Evolutionary conservation across 2,113 vertebrate genomes (phyloP), one percentile per base, ranked within the genome.

Genomic region (Oncorhynchus masou): DNA sequence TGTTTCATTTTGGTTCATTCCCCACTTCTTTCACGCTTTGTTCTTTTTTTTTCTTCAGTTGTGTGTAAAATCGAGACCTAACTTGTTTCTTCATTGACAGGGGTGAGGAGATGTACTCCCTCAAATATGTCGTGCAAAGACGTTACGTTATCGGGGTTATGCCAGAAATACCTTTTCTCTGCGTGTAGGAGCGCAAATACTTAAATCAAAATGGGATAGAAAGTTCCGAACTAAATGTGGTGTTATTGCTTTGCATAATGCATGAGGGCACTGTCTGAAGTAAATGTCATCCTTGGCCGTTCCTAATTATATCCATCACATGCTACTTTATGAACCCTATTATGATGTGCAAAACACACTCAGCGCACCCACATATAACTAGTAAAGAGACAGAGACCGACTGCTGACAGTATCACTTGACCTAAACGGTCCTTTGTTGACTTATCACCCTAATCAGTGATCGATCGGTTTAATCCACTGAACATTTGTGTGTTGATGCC

Each of bases 21-120:
- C 57, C 48, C 51, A 19, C 15, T 74, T 73, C 64, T 70, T 68
- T 45, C 73, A 73, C 71, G 64, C 20, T 76, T 57, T 39, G 49
- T 73, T 45, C 25, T 66, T 79, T 22, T 79, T 27, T 27, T 27
- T 3, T 27, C 2, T 27, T 84, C 74, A 89, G 76, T 90, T 92
- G 88, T 89, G 79, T 88, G 90, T 92, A 83, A 83, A 89, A 75
- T 80, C 79, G 64, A 89, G 86, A 81, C 81, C 88, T 92, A 93
- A 94, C 92, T 68, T 91, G 87, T 84, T 92, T 93, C 85, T 94
- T 90, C 88, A 82, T 91, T 85, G 86, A 93, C 93, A 94, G 93
- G 91, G 82, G 73, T 81, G 75, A 85, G 74, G 71, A 74, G 83
- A 78, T 65, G 20, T 57, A 57, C 54, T 57, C 5, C 6, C 20